phyloP scores from a whole-genome alignment of 1,140 invertebrate genomes.

The Neodiprion virginianus region DNA sequence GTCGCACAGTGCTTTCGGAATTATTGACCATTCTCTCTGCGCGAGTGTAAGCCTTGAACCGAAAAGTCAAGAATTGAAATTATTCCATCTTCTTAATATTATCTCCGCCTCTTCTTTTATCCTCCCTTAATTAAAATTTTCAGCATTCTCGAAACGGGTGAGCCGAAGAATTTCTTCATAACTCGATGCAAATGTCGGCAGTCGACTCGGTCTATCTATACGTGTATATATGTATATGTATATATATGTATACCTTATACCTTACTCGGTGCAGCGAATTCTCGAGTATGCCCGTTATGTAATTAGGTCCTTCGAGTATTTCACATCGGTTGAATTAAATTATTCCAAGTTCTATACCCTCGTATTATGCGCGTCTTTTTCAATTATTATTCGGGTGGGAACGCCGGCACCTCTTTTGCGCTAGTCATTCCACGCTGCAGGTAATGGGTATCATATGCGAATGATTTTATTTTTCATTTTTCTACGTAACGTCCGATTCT shows the following conservation, averaged over 20 bases:
- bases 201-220: slow-evolving; percentile 14
- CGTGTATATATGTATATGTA: too few relatives aligned
- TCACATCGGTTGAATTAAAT: background rate
- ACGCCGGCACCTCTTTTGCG: too few relatives aligned
- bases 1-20: too few relatives aligned
- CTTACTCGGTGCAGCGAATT: slow-evolving; percentile 29
- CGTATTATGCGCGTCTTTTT: too few relatives aligned
- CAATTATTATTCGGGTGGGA: too few relatives aligned
- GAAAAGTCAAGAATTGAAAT: background rate
- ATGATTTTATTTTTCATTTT: too few relatives aligned
- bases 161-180: slow-evolving; percentile 53
- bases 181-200: slow-evolving; percentile 46
- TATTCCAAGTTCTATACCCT: background rate
- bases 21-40: too few relatives aligned
- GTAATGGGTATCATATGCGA: too few relatives aligned
- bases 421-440: too few relatives aligned
- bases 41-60: too few relatives aligned
- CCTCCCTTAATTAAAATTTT: slow-evolving; percentile 55
- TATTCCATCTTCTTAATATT: slow-evolving; percentile 1
- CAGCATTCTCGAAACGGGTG: slow-evolving; percentile 44
- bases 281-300: slow-evolving; percentile 28
- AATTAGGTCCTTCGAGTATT: slow-evolving; percentile 18
- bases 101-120: background rate
- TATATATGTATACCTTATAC: background rate
- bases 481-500: too few relatives aligned